A percentile compares a stretch with the other conserved stretches of the same genome.
Conservation (phyloP, 2,888 invertebrate genomes). For the Amiota communis region DNA sequence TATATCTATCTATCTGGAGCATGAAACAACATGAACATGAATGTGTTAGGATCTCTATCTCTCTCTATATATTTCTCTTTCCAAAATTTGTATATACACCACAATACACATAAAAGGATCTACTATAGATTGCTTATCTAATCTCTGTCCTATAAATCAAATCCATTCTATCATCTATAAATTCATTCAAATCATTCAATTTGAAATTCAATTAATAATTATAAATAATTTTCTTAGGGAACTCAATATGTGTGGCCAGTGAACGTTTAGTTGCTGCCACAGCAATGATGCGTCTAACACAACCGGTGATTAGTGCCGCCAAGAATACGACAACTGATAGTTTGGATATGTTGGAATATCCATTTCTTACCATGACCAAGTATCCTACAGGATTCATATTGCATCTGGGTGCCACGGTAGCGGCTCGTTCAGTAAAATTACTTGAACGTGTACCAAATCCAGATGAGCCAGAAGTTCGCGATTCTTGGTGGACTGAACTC, state of each 20-base stretch:
- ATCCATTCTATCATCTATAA: too few species aligned
- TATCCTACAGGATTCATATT: slow-evolving; percentile 92
- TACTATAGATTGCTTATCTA: too few species aligned
- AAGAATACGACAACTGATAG: slow-evolving; percentile 81
- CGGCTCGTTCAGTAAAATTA: slow-evolving; percentile 87
- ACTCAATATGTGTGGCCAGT: slow-evolving; percentile 80
- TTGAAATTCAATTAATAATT: too few species aligned
- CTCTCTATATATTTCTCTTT: too few species aligned
- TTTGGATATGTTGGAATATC: slow-evolving; percentile 94
- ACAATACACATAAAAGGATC: too few species aligned
- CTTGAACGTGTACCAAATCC: slow-evolving; percentile 86
- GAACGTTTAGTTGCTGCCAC: slow-evolving; percentile 76
- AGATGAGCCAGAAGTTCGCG: slow-evolving; percentile 92
- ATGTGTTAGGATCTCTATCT: too few species aligned
- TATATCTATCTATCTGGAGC: not conserved
- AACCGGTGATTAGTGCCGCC: slow-evolving; percentile 74
- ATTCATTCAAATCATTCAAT: too few species aligned
- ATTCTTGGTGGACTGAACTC: slow-evolving; percentile 98
- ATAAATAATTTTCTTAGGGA: slow-evolving; percentile 79
- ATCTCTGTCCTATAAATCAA: too few species aligned
- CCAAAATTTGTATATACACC: too few species aligned
- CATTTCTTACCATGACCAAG: slow-evolving; percentile 93
- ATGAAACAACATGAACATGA: not conserved
- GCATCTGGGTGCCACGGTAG: slow-evolving; percentile 90
- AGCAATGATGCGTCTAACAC: slow-evolving; percentile 76